phyloP scores from a whole-genome alignment of 92 coral and sea anemone species.

The Siderastrea siderea region DNA sequence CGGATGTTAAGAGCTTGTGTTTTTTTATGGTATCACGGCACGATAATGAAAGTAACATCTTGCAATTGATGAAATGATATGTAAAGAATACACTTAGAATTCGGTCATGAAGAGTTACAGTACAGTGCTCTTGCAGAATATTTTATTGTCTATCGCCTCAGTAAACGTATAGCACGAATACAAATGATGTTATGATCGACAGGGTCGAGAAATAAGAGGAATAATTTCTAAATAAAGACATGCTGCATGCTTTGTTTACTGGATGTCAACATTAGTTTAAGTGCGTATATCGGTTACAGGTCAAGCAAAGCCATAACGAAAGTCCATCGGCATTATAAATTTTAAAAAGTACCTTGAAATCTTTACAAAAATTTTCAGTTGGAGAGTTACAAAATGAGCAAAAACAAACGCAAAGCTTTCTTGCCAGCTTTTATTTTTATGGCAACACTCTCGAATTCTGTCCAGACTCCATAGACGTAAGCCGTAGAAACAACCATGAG shows the following conservation, averaged over 20 bases:
- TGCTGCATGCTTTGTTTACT: slow-evolving; percentile 10
- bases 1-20: background rate
- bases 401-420: background rate
- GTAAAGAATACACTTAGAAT: too few species aligned
- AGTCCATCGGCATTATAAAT: background rate
- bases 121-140: background rate
- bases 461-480: background rate
- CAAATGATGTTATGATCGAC: background rate
- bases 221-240: background rate
- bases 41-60: background rate
- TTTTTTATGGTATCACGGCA: background rate
- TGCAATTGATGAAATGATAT: background rate
- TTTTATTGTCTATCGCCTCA: background rate
- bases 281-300: background rate
- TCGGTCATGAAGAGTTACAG: background rate
- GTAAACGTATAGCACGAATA: background rate
- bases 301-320: background rate
- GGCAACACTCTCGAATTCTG: background rate
- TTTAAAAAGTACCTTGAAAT: background rate
- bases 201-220: background rate
- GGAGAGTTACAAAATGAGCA: background rate
- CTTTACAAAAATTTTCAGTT: too few species aligned
- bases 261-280: slow-evolving; percentile 29
- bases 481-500: background rate
- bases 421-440: background rate